Evolutionary conservation across 2,113 vertebrate species (phyloP).

Genomic region (Phrynosoma platyrhinos): DNA sequence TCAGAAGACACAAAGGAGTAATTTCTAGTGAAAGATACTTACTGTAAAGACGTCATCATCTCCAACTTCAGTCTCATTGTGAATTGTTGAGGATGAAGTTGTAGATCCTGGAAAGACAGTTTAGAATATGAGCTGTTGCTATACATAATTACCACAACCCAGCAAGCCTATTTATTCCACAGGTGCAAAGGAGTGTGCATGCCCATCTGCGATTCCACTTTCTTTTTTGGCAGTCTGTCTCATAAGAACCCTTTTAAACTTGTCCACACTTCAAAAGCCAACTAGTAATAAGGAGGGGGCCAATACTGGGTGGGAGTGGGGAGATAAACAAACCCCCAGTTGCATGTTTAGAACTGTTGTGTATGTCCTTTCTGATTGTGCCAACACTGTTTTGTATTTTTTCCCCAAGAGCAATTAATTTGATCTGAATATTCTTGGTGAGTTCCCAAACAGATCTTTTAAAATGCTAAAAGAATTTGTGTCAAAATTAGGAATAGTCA

Average conservation of each 20-base stretch:
- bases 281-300: background rate
- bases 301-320: too few species aligned
- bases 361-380: background rate
- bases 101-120: slow-evolving; percentile 87
- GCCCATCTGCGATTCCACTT: too few species aligned
- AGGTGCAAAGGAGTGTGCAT: background rate
- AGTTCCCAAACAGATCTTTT: background rate
- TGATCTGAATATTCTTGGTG: slow-evolving; percentile 2
- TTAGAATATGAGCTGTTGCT: background rate
- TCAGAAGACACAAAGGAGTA: background rate
- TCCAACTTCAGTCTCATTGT: slow-evolving; percentile 95
- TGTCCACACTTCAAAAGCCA: background rate
- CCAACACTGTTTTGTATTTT: background rate
- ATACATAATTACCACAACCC: background rate
- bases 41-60: slow-evolving; percentile 99
- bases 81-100: slow-evolving; percentile 96
- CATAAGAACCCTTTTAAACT: background rate
- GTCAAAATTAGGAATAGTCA: background rate
- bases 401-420: slow-evolving; percentile 13
- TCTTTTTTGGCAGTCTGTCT: background rate
- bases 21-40: slow-evolving; percentile 65
- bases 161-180: background rate
- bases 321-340: background rate
- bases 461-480: background rate
- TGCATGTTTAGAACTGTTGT: background rate